Conservation (phyloP, 2,113 vertebrate species). For the Athene noctua region DNA sequence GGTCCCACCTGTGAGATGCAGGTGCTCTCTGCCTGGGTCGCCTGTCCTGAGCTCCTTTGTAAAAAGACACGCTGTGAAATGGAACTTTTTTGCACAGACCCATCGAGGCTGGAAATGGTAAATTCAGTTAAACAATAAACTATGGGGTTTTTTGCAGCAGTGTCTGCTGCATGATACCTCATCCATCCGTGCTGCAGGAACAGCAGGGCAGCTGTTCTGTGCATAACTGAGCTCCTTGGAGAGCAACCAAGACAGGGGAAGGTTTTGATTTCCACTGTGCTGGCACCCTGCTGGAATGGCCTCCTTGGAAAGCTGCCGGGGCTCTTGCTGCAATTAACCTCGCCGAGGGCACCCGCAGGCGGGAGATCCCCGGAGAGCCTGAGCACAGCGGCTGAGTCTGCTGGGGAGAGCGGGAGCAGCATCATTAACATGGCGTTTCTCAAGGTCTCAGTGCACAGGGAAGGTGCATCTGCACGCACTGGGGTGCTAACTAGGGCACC, state of each 20-base stretch:
- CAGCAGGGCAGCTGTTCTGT: background rate
- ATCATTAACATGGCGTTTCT: accelerated
- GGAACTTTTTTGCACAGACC: background rate
- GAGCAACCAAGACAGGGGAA: background rate
- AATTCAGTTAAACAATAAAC: background rate
- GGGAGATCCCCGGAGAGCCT: background rate
- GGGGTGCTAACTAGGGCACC: background rate
- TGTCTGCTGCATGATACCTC: background rate
- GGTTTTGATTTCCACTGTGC: background rate
- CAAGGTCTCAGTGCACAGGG: background rate
- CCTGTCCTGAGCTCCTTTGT: too few species aligned
- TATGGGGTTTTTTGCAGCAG: background rate
- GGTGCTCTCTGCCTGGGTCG: too few species aligned
- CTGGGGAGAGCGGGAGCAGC: background rate
- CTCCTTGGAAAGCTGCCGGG: background rate
- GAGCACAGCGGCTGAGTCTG: background rate
- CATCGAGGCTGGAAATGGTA: background rate
- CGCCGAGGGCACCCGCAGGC: background rate
- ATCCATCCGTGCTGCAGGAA: background rate
- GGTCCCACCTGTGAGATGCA: too few species aligned
- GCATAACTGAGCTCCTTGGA: background rate
- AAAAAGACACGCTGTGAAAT: background rate
- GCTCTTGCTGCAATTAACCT: background rate
- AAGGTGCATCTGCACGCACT: background rate
- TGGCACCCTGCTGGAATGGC: background rate